Evolutionary conservation across 2,797 vertebrate species (phyloP).

Genomic region (Triplophysa yarkandensis): DNA sequence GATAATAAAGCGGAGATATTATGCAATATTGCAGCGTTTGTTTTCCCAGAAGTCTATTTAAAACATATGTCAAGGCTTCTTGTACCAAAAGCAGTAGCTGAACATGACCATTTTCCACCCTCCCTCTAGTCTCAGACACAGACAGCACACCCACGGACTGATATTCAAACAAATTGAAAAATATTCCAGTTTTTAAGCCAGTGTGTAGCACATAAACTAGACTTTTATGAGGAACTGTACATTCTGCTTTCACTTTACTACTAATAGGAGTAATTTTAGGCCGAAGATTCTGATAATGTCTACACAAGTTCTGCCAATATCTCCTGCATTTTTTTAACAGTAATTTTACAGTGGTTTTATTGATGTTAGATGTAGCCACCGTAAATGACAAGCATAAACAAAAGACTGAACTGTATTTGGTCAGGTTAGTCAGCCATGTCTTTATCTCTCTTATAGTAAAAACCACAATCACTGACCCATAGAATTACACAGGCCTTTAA

Average conservation of each 20-base stretch:
- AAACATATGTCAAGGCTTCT: constrained; percentile 13
- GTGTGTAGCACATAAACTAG: background rate
- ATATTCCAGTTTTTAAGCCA: constrained; percentile 1
- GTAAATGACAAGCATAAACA: background rate
- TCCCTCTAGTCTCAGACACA: constrained; percentile 6
- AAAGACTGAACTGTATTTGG: background rate
- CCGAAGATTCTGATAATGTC: background rate
- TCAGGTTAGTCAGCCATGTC: too few species aligned
- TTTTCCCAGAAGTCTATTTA: constrained; percentile 10
- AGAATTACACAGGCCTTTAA: background rate
- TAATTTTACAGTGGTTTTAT: background rate
- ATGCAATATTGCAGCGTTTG: background rate
- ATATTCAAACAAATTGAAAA: background rate
- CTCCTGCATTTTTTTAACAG: background rate
- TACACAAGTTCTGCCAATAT: background rate
- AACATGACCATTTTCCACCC: background rate
- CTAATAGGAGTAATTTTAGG: background rate
- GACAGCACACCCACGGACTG: background rate
- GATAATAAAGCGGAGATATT: constrained; percentile 15
- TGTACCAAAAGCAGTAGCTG: background rate
- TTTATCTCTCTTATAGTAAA: background rate
- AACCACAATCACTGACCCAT: background rate
- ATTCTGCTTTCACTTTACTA: background rate
- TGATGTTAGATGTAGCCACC: background rate
- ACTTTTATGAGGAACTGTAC: background rate